phyloP scores from a whole-genome alignment of 2,113 vertebrate genomes.

The Symphodus melops region DNA sequence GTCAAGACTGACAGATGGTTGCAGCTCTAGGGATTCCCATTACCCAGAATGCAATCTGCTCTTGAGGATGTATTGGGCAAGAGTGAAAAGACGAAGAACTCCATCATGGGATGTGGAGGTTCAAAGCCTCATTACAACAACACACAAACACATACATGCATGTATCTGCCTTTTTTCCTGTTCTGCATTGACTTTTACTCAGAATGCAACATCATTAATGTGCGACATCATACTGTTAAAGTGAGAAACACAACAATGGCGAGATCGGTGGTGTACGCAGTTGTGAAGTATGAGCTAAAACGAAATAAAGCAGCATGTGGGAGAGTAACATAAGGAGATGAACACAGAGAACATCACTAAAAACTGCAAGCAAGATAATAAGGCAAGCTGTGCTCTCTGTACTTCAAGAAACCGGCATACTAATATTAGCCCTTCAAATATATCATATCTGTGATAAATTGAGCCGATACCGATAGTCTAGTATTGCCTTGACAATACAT shows the following conservation, averaged over 20 bases:
- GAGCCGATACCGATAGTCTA: too few relatives aligned
- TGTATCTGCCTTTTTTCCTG: slow-evolving; percentile 8
- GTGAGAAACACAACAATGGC: not conserved
- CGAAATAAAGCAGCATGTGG: slow-evolving; percentile 13
- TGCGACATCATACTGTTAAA: not conserved
- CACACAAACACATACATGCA: slow-evolving; percentile 13
- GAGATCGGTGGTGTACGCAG: not conserved
- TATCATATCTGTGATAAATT: too few relatives aligned
- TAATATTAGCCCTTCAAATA: slow-evolving; percentile 21
- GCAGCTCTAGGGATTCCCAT: slow-evolving; percentile 55
- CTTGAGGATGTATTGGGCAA: slow-evolving; percentile 35
- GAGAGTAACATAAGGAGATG: slow-evolving; percentile 23
- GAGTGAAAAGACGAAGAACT: slow-evolving; percentile 41
- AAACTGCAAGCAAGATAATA: slow-evolving; percentile 15
- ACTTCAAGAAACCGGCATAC: slow-evolving; percentile 4
- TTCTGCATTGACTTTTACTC: not conserved
- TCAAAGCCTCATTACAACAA: slow-evolving; percentile 26
- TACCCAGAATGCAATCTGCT: slow-evolving; percentile 68
- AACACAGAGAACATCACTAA: slow-evolving; percentile 25
- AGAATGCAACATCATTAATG: not conserved
- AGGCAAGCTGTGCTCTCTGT: not conserved
- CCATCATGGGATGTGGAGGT: slow-evolving; percentile 19
- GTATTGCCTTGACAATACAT: too few relatives aligned
- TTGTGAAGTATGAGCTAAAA: slow-evolving; percentile 1
- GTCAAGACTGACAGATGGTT: slow-evolving; percentile 66